A percentile compares a stretch with the other conserved stretches of the same genome.
These are phyloP conservation scores for Agrenia bidenticulata DNA, from an alignment of 2,888 invertebrate genomes.

Conservation along the genomic window DNA sequence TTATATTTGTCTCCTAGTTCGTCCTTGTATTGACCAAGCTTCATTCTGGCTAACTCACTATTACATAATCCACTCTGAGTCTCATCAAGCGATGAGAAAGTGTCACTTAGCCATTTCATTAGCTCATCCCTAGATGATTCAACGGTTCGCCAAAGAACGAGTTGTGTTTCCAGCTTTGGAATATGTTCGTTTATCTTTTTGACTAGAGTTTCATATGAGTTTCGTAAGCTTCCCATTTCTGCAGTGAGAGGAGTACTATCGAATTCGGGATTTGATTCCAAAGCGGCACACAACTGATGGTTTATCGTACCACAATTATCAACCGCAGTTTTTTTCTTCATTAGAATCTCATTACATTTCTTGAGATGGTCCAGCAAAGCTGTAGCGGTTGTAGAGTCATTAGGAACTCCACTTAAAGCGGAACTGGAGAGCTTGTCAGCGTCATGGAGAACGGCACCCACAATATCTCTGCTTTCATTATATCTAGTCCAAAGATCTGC, in stretches of 20 bases:
- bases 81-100: constrained; percentile 72
- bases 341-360: constrained; percentile 71
- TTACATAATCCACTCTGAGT: constrained; percentile 76
- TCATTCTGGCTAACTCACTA: constrained; percentile 75
- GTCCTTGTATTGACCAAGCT: constrained; percentile 78
- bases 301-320: constrained; percentile 78
- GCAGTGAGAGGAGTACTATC: constrained; percentile 59
- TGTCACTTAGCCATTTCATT: constrained; percentile 78
- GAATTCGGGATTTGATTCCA: constrained; percentile 68
- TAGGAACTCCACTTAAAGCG: constrained; percentile 65
- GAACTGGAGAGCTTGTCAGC: constrained; percentile 67
- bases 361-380: constrained; percentile 61
- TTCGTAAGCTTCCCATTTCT: constrained; percentile 54
- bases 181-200: constrained; percentile 71
- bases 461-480: constrained; percentile 69
- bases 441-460: constrained; percentile 69
- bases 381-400: constrained; percentile 63
- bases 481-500: constrained; percentile 74
- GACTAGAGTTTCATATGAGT: constrained; percentile 51
- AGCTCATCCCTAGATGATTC: constrained; percentile 82
- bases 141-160: constrained; percentile 90
- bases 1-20: constrained; percentile 78
- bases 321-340: constrained; percentile 71
- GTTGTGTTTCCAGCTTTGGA: constrained; percentile 81
- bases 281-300: constrained; percentile 69